Evolutionary conservation across 1,140 invertebrate genomes (phyloP).

Genomic region (Amphibalanus amphitrite): DNA sequence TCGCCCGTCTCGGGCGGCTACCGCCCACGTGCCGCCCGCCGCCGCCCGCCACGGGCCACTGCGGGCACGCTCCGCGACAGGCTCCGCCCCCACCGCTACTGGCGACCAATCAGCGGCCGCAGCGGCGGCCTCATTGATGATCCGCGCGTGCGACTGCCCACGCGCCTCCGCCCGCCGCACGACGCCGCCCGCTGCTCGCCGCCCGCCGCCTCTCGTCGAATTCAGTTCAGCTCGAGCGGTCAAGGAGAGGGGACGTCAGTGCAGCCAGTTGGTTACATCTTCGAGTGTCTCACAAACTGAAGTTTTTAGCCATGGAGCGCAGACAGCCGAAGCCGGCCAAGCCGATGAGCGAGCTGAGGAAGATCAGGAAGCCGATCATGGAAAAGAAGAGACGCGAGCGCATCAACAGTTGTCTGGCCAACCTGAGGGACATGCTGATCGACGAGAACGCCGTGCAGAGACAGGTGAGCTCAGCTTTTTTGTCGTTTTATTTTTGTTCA

Average conservation of each 20-base stretch:
- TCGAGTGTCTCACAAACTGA: background rate
- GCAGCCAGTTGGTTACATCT: background rate
- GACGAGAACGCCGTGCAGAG: slow-evolving; percentile 7
- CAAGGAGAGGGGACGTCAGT: background rate
- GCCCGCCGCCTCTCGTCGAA: no score
- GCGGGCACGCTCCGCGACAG: background rate
- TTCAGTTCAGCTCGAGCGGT: background rate
- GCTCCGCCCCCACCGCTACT: background rate
- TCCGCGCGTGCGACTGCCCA: background rate
- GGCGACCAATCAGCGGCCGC: background rate
- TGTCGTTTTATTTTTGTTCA: no score
- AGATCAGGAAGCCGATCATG: slow-evolving; percentile 51
- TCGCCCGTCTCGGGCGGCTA: background rate
- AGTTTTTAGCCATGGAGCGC: background rate
- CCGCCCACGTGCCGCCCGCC: background rate
- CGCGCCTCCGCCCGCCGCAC: no score
- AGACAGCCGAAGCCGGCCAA: background rate
- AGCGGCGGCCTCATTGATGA: background rate
- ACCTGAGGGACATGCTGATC: slow-evolving; percentile 50
- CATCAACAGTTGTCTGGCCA: slow-evolving; percentile 71
- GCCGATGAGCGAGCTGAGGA: background rate
- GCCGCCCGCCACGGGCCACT: no score
- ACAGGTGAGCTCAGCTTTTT: no score
- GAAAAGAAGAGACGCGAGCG: slow-evolving; percentile 68
- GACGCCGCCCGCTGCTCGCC: no score